Conservation (phyloP, 2,797 vertebrate species). For the Etheostoma perlongum region DNA sequence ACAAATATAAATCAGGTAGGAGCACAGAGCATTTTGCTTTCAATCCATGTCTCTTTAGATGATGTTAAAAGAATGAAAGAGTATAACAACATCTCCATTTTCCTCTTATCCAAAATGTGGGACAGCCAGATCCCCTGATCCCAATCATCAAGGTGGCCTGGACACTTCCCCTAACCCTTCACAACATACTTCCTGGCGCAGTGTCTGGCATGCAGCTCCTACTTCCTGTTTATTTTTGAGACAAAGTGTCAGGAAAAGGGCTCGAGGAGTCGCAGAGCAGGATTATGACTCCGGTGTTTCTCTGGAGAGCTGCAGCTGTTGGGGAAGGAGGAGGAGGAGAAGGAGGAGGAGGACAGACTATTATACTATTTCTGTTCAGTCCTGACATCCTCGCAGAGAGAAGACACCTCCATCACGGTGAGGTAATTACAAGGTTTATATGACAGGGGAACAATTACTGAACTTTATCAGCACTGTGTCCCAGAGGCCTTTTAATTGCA, state of each 20-base stretch:
- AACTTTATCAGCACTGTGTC: slow-evolving; percentile 52
- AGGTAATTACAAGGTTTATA: slow-evolving; percentile 73
- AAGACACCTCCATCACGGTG: slow-evolving; percentile 46
- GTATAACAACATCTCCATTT: slow-evolving; percentile 6
- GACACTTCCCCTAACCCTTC: slow-evolving; percentile 23
- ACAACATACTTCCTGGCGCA: slow-evolving; percentile 43
- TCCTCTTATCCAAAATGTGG: slow-evolving; percentile 10
- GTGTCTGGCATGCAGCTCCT: slow-evolving; percentile 38
- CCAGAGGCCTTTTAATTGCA: slow-evolving; percentile 70
- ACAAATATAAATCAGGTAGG: not conserved
- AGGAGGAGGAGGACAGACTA: slow-evolving; percentile 28
- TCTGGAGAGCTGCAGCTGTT: slow-evolving; percentile 41
- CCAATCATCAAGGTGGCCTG: slow-evolving; percentile 12
- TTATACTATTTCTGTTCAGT: slow-evolving; percentile 46
- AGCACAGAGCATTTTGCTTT: not conserved
- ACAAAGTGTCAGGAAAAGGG: slow-evolving; percentile 56
- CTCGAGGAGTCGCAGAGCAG: not conserved
- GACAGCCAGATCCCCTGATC: slow-evolving; percentile 28
- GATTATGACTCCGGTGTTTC: slow-evolving; percentile 15
- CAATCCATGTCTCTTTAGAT: not conserved
- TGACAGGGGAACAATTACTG: slow-evolving; percentile 60
- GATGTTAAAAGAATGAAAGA: not conserved
- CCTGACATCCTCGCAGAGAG: slow-evolving; percentile 29
- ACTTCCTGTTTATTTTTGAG: slow-evolving; percentile 69
- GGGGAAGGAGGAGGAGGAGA: slow-evolving; percentile 18